These are phyloP conservation scores for Penaeus japonicus DNA, from an alignment of 1,140 invertebrate species.

Conservation along the genomic window DNA sequence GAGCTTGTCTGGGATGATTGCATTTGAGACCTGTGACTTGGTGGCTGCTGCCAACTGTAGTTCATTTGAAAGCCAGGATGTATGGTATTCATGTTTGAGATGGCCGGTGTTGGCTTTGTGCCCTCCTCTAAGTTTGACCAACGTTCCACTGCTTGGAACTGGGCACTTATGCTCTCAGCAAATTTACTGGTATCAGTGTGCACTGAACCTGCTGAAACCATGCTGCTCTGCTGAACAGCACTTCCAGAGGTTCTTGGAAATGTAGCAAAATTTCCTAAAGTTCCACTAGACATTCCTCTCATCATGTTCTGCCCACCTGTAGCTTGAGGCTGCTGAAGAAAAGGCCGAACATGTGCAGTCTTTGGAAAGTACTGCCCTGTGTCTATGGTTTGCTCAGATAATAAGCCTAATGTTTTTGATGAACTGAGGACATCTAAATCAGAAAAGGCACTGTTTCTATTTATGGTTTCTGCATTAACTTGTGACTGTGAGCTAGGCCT, in stretches of 20 bases:
- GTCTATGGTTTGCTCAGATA: constrained; percentile 40
- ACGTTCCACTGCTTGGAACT: background rate
- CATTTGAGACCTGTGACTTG: background rate
- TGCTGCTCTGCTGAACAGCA: background rate
- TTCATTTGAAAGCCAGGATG: constrained; percentile 23
- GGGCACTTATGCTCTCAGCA: background rate
- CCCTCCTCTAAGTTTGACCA: background rate
- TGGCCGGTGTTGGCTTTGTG: background rate
- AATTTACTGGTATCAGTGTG: background rate
- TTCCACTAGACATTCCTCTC: background rate
- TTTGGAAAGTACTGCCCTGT: constrained; percentile 51
- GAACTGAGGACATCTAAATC: constrained; percentile 49
- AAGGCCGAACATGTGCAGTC: constrained; percentile 55
- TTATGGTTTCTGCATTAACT: background rate
- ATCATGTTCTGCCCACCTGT: background rate
- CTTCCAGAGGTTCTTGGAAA: background rate
- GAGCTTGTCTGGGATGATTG: background rate
- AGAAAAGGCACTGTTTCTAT: constrained; percentile 26
- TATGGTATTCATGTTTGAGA: constrained; percentile 17
- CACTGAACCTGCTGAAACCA: background rate
- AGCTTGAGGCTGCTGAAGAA: constrained; percentile 22
- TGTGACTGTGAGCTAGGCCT: constrained; percentile 10
- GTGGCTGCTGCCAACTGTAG: constrained; percentile 3
- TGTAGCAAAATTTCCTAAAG: background rate
- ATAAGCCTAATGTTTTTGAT: constrained; percentile 45